Base-by-base conservation (phyloP, 2,113 vertebrate species). In the Calidris pugnax region DNA sequence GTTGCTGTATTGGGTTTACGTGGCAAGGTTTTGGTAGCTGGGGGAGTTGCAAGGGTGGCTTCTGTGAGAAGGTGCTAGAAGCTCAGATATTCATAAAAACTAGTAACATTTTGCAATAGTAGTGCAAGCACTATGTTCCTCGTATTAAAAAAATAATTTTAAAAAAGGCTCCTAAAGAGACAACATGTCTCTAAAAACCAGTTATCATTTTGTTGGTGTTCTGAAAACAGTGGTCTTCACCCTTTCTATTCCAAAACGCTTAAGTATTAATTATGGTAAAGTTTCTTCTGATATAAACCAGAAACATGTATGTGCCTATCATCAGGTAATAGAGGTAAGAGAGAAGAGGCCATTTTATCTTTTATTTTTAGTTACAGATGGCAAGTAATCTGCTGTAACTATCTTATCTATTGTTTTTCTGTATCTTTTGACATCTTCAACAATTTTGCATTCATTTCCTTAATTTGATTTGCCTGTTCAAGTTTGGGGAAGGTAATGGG, bases 221-320 rank as follows among this genome's bases (percentile, higher is more conserved):
- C 60, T 87, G 27, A 81, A 90, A 78, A 55, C 23, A 28, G 3
- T 39, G 6, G 3, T 57, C 13, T 74, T 73, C 6, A 56, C 19
- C 5, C 14, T 90, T 77, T 55, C 9, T 43, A 30, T 43, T 85
- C 14, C 22, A 71, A 66, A 90, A 62, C 39, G 4, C 11, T 64
- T 27, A 93, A 75, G 10, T 17, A 87, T 71, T 53, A 83, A 86
- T 86, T 90, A 80, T 86, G 88, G 77, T 24, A 67, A 83, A 72
- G 14, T 33, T 15, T 87, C 27, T 55, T 89, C n/a, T 5, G 8
- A 68, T 68, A 48, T 24, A 64, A 95, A 64, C 32, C 47, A 78
- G 77, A 75, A 92, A 59, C 14, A 33, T 2, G 1, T n/a, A 67
- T 71, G 13, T 26, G 4, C 0, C 0, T 59, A 35, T 66, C 45